Conservation (phyloP, 2,888 invertebrate genomes). For the Tricholauxania praeusta region DNA sequence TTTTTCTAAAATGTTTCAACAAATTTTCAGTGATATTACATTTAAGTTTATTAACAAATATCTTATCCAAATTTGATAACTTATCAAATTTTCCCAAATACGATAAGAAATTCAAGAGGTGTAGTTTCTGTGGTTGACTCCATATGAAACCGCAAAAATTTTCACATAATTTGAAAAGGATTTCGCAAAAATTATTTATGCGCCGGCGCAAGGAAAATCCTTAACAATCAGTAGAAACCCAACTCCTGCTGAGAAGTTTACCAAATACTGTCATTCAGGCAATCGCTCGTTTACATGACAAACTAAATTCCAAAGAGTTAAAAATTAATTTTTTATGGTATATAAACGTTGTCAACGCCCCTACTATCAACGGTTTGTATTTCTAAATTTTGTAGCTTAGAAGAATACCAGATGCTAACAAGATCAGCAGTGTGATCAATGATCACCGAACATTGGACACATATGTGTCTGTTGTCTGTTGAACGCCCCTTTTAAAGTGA, state of each 20-base stretch:
- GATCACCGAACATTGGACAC: not conserved
- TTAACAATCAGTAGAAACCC: conserved; percentile 26
- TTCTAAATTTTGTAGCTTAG: not conserved
- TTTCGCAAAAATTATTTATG: conserved; percentile 2
- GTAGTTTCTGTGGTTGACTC: conserved; percentile 41
- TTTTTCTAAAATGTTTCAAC: too few relatives aligned
- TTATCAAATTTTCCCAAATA: too few relatives aligned
- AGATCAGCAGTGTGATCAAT: not conserved
- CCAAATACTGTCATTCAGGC: conserved; percentile 4
- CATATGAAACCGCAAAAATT: conserved; percentile 25
- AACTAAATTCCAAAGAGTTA: not conserved
- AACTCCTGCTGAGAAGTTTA: conserved; percentile 8
- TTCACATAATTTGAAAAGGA: conserved; percentile 1
- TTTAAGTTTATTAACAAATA: too few relatives aligned
- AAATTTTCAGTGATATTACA: too few relatives aligned
- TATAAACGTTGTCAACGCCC: not conserved
- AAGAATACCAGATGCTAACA: too few relatives aligned
- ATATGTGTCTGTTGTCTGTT: not conserved
- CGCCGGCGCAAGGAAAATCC: conserved; percentile 54
- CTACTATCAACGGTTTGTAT: not conserved
- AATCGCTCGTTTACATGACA: not conserved
- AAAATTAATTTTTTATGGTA: not conserved
- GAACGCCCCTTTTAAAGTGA: conserved; percentile 17
- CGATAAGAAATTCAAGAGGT: not conserved
- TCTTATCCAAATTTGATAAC: too few relatives aligned